Base-by-base conservation (phyloP, 35 echinoderm and acorn worm species). In the Lytechinus variegatus region DNA sequence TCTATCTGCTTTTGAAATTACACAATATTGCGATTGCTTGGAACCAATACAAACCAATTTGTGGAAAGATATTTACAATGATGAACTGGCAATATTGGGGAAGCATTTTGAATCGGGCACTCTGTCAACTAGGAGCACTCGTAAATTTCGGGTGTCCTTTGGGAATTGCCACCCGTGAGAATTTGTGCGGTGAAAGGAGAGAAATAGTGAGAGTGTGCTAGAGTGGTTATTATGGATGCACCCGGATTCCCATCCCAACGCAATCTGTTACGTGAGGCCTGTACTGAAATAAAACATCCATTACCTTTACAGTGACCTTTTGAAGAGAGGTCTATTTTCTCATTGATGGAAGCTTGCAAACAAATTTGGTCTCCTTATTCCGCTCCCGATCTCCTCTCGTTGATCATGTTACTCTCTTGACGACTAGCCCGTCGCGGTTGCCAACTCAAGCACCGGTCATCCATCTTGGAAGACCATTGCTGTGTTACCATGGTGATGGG, bases 281-380 rank as follows among this genome's bases (percentile, higher is more conserved):
- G n/a, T 24, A 79, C 66, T 24, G n/a, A 79, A 79, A 79, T 79
- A 21, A 79, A 79, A 79, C 66, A 79, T 14, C 66, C 66, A 79
- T 79, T 79, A 79, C 66, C 21, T 79, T n/a, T 19, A 24, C 4
- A n/a, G 19, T 16, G 66, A 79, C 66, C 66, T 79, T 79, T 79
- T 16, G n/a, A 79, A 79, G 14, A 79, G 66, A 27, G 66, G 14
- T 79, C 66, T 79, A 79, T 79, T 79, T 79, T 79, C 66, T 79
- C 66, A 79, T 79, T 79, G 66, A 79, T 79, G 66, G 66, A 24
- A 79, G 66, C 66, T 79, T 79, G 66, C 66, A 79, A 79, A 79
- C 66, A 79, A 79, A 79, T 79, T 79, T 24, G 16, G 66, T 79
- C 66, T 79, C 66, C 66, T 24, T 79, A 11, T 79, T 79, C 66